Conservation (phyloP, 2,113 vertebrate species). For the Oncorhynchus keta region DNA sequence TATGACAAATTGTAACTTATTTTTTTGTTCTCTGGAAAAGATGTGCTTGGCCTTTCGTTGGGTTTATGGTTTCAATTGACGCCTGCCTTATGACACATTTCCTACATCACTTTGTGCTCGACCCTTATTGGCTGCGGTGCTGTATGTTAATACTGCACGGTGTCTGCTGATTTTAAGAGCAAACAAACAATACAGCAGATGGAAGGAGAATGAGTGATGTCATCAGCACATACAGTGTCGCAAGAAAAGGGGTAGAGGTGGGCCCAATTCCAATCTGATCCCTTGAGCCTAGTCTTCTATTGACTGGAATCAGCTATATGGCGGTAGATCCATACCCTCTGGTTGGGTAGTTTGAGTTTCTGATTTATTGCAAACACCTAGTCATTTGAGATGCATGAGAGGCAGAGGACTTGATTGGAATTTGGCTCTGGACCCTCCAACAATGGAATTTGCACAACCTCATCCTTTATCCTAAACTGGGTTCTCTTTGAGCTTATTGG, state of each 20-base stretch:
- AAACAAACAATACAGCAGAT: background rate
- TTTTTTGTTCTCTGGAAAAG: slow-evolving; percentile 49
- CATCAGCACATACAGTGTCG: background rate
- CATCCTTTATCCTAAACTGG: background rate
- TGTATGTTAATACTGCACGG: background rate
- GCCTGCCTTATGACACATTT: background rate
- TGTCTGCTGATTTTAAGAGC: background rate
- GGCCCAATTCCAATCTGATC: background rate
- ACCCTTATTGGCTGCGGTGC: background rate
- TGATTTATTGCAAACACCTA: background rate
- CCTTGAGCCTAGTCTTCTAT: background rate
- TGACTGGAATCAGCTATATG: background rate
- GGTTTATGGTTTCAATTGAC: background rate
- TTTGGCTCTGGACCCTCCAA: background rate
- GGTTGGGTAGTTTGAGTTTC: background rate
- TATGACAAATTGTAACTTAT: slow-evolving; percentile 75
- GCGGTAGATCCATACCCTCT: background rate
- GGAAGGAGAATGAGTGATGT: background rate
- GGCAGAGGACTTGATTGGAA: background rate
- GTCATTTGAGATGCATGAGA: background rate
- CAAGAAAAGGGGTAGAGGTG: background rate
- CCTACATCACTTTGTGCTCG: background rate
- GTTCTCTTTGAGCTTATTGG: background rate
- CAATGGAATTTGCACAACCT: background rate
- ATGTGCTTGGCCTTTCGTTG: slow-evolving; percentile 81